Evolutionary conservation across 2,113 vertebrate species (phyloP).

Genomic region (Mustela lutreola): DNA sequence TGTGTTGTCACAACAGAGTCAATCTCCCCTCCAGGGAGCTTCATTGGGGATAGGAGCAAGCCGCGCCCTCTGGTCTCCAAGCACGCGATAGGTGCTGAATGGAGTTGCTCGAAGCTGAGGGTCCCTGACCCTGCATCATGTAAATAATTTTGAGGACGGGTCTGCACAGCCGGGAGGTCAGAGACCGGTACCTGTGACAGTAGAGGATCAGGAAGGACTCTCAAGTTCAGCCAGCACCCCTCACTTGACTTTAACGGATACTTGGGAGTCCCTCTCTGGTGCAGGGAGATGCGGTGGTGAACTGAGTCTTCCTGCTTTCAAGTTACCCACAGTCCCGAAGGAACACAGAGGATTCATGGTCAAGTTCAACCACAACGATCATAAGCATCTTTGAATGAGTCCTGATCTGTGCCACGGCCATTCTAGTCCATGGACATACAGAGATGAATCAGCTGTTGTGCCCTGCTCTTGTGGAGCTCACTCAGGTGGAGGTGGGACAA

Average conservation of each 20-base stretch:
- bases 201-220: rapidly evolving
- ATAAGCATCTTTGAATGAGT: rapidly evolving
- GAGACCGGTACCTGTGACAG: rapidly evolving
- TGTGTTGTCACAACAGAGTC: not conserved
- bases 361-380: rapidly evolving
- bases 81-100: not conserved
- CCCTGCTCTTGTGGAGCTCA: not conserved
- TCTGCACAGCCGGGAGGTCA: rapidly evolving
- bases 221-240: not conserved
- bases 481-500: not conserved
- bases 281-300: rapidly evolving
- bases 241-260: not conserved
- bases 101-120: not conserved
- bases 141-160: not conserved
- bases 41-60: not conserved
- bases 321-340: rapidly evolving
- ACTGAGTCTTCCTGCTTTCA: rapidly evolving
- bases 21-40: not conserved
- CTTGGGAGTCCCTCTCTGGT: not conserved
- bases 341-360: rapidly evolving
- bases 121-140: not conserved
- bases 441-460: not conserved
- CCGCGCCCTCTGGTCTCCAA: not conserved
- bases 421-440: not conserved
- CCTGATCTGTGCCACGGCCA: not conserved